phyloP scores from a whole-genome alignment of 2,888 invertebrate genomes.

The Meteorus cinctellus region DNA sequence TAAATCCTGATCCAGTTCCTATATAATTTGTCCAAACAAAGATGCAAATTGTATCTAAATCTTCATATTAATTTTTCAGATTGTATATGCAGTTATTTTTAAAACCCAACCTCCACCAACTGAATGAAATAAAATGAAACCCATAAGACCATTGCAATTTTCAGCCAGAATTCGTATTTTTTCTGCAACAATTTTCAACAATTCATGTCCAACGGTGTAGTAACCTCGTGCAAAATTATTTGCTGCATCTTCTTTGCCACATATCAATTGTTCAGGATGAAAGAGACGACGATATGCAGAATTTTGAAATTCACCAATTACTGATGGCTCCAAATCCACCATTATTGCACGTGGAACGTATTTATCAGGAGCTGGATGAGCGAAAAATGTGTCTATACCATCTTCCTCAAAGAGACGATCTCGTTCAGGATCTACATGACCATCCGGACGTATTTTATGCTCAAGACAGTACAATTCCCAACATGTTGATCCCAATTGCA shows the following conservation, averaged over 20 bases:
- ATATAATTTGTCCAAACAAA: conserved; percentile 54
- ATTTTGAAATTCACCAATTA: conserved; percentile 60
- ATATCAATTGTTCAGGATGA: conserved; percentile 76
- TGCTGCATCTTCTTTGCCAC: conserved; percentile 75
- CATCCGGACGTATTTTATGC: conserved; percentile 73
- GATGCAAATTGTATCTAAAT: conserved; percentile 25
- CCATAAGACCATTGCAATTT: conserved; percentile 60
- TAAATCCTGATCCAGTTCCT: conserved; percentile 70
- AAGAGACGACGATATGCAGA: conserved; percentile 74
- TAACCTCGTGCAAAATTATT: conserved; percentile 76
- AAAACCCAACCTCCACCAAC: conserved; percentile 48
- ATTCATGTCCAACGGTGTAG: conserved; percentile 75
- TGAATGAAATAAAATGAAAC: conserved; percentile 51
- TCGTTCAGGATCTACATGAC: conserved; percentile 62
- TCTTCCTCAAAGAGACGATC: conserved; percentile 71
- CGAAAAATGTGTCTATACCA: conserved; percentile 71
- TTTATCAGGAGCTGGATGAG: conserved; percentile 76
- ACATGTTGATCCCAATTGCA: conserved; percentile 67
- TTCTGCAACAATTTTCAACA: conserved; percentile 74
- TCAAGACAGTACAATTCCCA: conserved; percentile 71
- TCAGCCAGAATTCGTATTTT: conserved; percentile 70
- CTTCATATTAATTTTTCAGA: neutral
- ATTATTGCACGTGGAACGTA: conserved; percentile 77
- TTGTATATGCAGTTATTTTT: neutral
- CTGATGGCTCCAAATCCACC: conserved; percentile 78